phyloP scores from a whole-genome alignment of 92 coral and sea anemone genomes.

The Epizoanthus stellaris region DNA sequence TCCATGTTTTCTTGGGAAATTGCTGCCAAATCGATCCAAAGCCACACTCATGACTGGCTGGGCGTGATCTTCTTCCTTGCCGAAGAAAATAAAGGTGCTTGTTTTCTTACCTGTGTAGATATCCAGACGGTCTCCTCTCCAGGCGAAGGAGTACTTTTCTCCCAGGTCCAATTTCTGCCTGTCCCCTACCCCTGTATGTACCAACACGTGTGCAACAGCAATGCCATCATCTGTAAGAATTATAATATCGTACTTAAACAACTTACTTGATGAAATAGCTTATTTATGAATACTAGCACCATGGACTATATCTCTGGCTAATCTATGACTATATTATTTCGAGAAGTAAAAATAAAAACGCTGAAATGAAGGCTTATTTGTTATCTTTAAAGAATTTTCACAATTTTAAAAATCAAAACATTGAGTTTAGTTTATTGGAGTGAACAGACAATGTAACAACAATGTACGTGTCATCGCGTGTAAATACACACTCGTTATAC shows the following conservation, averaged over 20 bases:
- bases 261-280: not conserved
- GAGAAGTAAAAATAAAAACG: too few species aligned
- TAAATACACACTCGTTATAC: too few species aligned
- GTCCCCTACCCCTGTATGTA: constrained; percentile 46
- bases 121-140: constrained; percentile 73
- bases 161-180: constrained; percentile 50
- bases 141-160: constrained; percentile 64
- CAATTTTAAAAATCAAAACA: too few species aligned
- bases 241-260: not conserved
- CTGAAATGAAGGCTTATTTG: too few species aligned
- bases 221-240: constrained; percentile 16
- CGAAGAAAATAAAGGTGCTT: constrained; percentile 72
- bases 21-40: constrained; percentile 66
- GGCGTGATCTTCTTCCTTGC: constrained; percentile 62
- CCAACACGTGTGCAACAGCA: constrained; percentile 54
- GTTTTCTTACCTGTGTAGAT: constrained; percentile 78
- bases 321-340: too few species aligned
- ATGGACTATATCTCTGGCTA: too few species aligned
- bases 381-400: too few species aligned
- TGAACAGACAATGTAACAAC: too few species aligned
- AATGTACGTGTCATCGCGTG: too few species aligned
- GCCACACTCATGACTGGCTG: constrained; percentile 82
- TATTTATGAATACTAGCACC: too few species aligned
- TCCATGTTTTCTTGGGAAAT: constrained; percentile 54
- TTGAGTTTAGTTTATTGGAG: too few species aligned